These are phyloP conservation scores for Rhinogobius similis DNA, from an alignment of 2,113 vertebrate species.

Conservation along the genomic window DNA sequence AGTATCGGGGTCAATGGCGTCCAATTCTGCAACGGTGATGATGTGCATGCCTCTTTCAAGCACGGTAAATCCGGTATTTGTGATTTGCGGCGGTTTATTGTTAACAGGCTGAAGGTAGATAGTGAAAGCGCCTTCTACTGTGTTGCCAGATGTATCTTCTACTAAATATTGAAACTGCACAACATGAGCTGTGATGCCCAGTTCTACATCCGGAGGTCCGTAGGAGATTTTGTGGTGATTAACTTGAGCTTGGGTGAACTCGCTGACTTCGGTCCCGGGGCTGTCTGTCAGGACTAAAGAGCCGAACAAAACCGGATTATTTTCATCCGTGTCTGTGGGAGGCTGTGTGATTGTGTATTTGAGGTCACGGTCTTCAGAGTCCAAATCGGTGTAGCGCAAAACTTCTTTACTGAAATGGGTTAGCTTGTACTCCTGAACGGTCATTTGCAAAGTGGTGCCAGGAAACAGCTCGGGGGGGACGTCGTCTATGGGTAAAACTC, in stretches of 20 bases:
- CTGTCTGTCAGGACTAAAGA: constrained; percentile 88
- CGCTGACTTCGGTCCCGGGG: constrained; percentile 80
- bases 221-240: constrained; percentile 95
- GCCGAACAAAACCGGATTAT: constrained; percentile 81
- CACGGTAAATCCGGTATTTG: constrained; percentile 88
- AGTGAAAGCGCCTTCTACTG: constrained; percentile 81
- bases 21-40: constrained; percentile 80
- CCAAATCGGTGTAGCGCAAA: constrained; percentile 89
- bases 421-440: constrained; percentile 88
- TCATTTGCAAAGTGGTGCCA: constrained; percentile 85
- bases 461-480: constrained; percentile 85
- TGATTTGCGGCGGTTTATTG: constrained; percentile 93
- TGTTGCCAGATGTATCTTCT: constrained; percentile 87
- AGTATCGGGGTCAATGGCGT: constrained; percentile 85
- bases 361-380: constrained; percentile 90
- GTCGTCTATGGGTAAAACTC: constrained; percentile 86
- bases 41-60: constrained; percentile 82
- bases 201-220: constrained; percentile 84
- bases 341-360: constrained; percentile 85
- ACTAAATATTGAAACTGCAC: constrained; percentile 90
- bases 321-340: constrained; percentile 87
- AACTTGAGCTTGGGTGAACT: constrained; percentile 94
- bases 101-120: constrained; percentile 90
- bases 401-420: constrained; percentile 86
- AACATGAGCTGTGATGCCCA: constrained; percentile 88